These are phyloP conservation scores for Channa striata DNA, from an alignment of 2,797 vertebrate species.

Conservation along the genomic window DNA sequence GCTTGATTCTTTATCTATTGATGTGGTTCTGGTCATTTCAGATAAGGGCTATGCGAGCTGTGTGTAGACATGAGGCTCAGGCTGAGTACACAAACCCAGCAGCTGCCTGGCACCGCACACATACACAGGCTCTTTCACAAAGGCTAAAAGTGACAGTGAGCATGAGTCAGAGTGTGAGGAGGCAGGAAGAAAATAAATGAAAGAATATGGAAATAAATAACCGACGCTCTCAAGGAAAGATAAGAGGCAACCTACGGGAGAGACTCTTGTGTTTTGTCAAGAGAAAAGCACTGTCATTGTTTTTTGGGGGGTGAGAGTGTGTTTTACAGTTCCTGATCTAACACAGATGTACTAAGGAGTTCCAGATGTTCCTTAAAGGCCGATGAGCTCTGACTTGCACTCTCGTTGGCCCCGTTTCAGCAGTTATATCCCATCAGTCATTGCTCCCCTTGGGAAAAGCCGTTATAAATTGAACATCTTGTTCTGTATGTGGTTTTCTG, in stretches of 20 bases:
- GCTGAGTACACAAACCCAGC: constrained; percentile 80
- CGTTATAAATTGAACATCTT: constrained; percentile 47
- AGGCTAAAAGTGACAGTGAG: constrained; percentile 60
- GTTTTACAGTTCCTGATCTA: constrained; percentile 67
- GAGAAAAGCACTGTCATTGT: constrained; percentile 44
- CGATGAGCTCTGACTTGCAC: constrained; percentile 60
- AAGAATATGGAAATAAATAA: constrained; percentile 67
- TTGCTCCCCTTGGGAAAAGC: constrained; percentile 57
- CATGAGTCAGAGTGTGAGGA: constrained; percentile 24
- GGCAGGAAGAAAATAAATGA: constrained; percentile 42
- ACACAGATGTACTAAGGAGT: constrained; percentile 74
- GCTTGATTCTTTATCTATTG: constrained; percentile 71
- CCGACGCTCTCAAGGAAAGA: constrained; percentile 42
- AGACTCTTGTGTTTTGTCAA: constrained; percentile 43
- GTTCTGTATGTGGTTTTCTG: constrained; percentile 41
- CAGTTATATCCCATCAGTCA: constrained; percentile 73
- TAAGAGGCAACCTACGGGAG: constrained; percentile 40
- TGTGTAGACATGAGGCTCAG: constrained; percentile 76
- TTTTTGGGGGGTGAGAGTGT: constrained; percentile 41
- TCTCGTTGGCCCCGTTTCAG: constrained; percentile 62
- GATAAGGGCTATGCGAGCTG: constrained; percentile 76
- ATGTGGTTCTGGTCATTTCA: constrained; percentile 79
- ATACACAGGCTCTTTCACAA: constrained; percentile 50
- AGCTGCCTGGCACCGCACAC: constrained; percentile 63
- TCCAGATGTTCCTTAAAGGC: constrained; percentile 78